Evolutionary conservation across 1,140 invertebrate species (phyloP).

Genomic region (Diprion similis): DNA sequence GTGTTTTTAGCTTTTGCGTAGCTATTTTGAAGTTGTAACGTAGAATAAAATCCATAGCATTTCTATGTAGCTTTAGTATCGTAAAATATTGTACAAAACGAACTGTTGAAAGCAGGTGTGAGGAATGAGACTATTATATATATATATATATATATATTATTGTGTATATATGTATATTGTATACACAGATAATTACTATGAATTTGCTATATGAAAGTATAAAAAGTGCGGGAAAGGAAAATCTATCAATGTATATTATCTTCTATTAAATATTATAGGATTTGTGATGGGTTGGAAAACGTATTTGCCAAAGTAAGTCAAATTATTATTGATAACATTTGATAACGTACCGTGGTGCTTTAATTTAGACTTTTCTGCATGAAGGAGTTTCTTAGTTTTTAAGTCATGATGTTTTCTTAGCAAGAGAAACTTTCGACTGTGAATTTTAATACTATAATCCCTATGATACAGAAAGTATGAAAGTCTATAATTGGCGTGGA

Average conservation of each 20-base stretch:
- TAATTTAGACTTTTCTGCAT: too few species aligned
- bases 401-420: not conserved
- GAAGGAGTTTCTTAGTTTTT: not conserved
- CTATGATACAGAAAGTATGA: not conserved
- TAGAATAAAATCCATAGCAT: slow-evolving; percentile 5
- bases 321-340: too few species aligned
- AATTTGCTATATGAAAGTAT: too few species aligned
- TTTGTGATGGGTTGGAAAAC: not conserved
- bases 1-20: slow-evolving; percentile 9
- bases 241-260: too few species aligned
- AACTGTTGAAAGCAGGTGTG: not conserved
- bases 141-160: too few species aligned
- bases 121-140: not conserved
- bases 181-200: too few species aligned
- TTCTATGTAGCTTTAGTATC: slow-evolving; percentile 14
- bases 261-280: too few species aligned
- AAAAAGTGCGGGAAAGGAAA: too few species aligned
- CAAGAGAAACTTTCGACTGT: not conserved
- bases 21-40: not conserved
- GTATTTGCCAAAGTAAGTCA: too few species aligned
- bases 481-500: not conserved
- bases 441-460: not conserved
- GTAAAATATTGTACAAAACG: not conserved
- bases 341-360: too few species aligned
- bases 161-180: too few species aligned